Percentiles rank a stretch among this genome's conserved stretches.
phyloP scores from a whole-genome alignment of 2,888 invertebrate genomes.

The Drosophila niveifrons region DNA sequence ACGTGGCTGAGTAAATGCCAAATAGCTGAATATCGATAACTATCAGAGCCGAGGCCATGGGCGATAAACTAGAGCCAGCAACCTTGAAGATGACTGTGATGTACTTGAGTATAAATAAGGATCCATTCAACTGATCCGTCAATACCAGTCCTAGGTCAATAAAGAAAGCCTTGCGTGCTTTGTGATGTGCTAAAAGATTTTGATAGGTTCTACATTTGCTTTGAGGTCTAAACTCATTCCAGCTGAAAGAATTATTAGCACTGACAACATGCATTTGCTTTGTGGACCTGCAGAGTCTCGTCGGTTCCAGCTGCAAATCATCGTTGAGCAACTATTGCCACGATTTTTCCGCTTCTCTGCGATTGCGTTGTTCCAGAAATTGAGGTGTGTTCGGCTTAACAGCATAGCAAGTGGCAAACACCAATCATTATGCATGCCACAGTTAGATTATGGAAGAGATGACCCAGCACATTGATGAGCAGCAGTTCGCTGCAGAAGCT shows the following conservation, averaged over 20 bases:
- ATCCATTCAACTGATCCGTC: conserved; percentile 1
- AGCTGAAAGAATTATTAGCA: not conserved
- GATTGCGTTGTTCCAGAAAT: not conserved
- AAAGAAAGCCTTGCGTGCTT: conserved; percentile 1
- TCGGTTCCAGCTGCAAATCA: conserved; percentile 22
- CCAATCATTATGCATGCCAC: conserved; percentile 9
- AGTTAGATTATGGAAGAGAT: not conserved
- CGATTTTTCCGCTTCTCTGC: not conserved
- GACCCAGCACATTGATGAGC: not conserved
- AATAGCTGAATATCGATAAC: not conserved
- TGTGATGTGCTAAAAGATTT: conserved; percentile 54
- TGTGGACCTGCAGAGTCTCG: not conserved
- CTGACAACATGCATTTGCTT: not conserved
- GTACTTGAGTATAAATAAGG: conserved; percentile 1
- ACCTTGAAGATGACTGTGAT: not conserved
- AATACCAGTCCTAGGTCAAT: not conserved
- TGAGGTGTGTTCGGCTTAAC: not conserved
- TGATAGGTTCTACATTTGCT: no score
- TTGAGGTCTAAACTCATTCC: not conserved
- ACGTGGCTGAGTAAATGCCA: not conserved
- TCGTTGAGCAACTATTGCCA: not conserved
- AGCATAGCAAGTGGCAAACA: conserved; percentile 43
- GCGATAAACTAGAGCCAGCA: not conserved
- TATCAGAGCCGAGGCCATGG: not conserved
- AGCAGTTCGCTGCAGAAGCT: not conserved